These are phyloP conservation scores for Cryptoblepharus egeriae DNA, from an alignment of 2,797 vertebrate species.

Conservation along the genomic window DNA sequence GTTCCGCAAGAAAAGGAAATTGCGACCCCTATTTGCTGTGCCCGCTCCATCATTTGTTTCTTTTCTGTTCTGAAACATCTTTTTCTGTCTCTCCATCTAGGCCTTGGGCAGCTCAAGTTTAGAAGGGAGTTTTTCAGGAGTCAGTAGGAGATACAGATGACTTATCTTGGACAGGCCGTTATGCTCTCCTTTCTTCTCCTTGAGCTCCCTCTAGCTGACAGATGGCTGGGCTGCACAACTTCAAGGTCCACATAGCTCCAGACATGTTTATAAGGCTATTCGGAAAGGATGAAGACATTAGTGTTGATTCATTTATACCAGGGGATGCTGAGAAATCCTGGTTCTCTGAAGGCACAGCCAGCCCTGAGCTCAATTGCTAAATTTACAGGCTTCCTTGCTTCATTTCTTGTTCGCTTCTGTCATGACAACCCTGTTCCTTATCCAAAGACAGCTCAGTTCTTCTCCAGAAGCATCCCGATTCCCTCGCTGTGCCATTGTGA, in stretches of 20 bases:
- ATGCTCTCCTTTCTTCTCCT: not conserved
- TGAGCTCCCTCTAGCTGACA: conserved; percentile 8
- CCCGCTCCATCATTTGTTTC: not conserved
- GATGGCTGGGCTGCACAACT: fast-evolving
- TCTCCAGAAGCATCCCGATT: not conserved
- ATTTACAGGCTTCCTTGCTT: not conserved
- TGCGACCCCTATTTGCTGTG: not conserved
- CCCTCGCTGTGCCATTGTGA: not conserved
- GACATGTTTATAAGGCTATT: not conserved
- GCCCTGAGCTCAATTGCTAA: fast-evolving
- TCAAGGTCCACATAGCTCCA: not conserved
- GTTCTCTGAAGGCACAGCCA: not conserved
- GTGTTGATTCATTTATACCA: not conserved
- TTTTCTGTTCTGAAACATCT: not conserved
- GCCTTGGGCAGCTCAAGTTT: not conserved
- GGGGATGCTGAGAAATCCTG: not conserved
- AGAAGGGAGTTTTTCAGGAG: not conserved
- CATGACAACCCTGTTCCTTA: not conserved
- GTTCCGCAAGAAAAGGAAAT: not conserved
- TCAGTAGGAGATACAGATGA: not conserved
- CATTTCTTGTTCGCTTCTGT: not conserved
- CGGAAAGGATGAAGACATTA: not conserved
- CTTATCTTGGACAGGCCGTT: not conserved
- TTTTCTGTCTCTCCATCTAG: not conserved
- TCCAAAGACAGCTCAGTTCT: not conserved